Evolutionary conservation across 2,888 invertebrate genomes (phyloP).

Genomic region (Gandaritis pyraliata): DNA sequence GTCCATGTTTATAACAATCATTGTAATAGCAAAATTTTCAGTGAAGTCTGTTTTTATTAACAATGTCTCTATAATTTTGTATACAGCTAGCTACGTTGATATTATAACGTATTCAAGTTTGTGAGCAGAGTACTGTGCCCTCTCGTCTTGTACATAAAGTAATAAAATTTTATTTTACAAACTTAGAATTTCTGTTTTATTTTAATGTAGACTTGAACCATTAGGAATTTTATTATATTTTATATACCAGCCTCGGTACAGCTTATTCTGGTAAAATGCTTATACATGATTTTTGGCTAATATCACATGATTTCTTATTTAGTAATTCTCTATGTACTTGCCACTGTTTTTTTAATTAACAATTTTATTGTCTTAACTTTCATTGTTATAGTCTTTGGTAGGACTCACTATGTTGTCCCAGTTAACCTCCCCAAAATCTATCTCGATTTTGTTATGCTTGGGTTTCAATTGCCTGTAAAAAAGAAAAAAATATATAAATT

Average conservation of each 20-base stretch:
- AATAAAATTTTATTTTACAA: conserved; percentile 82
- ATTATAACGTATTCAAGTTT: conserved; percentile 61
- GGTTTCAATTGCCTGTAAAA: conserved; percentile 86
- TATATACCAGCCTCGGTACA: too few species aligned
- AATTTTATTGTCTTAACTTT: neutral
- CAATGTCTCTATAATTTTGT: conserved; percentile 27
- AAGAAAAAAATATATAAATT: neutral
- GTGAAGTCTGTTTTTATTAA: conserved; percentile 44
- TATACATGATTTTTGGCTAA: neutral
- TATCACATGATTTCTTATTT: conserved; percentile 12
- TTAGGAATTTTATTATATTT: too few species aligned
- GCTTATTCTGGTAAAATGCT: too few species aligned
- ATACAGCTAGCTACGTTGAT: conserved; percentile 59
- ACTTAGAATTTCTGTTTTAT: conserved; percentile 64
- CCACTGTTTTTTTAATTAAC: too few species aligned
- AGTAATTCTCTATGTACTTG: too few species aligned
- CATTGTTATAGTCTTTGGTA: conserved; percentile 18
- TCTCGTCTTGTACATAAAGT: conserved; percentile 80
- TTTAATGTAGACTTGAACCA: conserved; percentile 35
- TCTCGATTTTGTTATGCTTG: conserved; percentile 84
- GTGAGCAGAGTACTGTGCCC: conserved; percentile 72
- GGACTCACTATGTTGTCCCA: conserved; percentile 67
- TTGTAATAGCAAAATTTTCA: conserved; percentile 16
- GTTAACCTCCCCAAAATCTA: conserved; percentile 87
- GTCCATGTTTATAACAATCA: neutral